Evolutionary conservation across 1,140 invertebrate genomes (phyloP).

Genomic region (Drosophila orena): DNA sequence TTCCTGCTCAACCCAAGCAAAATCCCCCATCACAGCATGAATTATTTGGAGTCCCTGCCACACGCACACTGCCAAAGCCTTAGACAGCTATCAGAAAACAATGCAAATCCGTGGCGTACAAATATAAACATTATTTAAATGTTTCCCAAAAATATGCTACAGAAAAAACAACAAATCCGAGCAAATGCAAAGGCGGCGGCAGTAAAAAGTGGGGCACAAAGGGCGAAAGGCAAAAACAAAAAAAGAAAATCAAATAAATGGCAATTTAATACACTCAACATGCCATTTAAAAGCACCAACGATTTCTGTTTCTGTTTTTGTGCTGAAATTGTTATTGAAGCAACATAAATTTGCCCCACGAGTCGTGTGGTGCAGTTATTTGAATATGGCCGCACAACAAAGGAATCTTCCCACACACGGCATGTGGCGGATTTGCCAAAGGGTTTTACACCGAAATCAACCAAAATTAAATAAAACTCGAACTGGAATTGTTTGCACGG

Average conservation of each 20-base stretch:
- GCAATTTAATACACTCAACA: slow-evolving; percentile 82
- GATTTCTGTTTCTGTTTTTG: slow-evolving; percentile 43
- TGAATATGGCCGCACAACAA: slow-evolving; percentile 54
- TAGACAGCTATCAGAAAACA: slow-evolving; percentile 61
- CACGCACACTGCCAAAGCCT: slow-evolving; percentile 14
- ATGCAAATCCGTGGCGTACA: slow-evolving; percentile 67
- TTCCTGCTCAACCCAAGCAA: slow-evolving; percentile 1
- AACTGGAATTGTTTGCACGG: slow-evolving; percentile 6
- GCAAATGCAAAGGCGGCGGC: slow-evolving; percentile 14
- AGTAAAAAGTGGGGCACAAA: slow-evolving; percentile 47
- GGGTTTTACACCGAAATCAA: slow-evolving; percentile 43
- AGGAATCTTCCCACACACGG: slow-evolving; percentile 23
- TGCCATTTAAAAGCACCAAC: slow-evolving; percentile 53
- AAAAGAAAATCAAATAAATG: slow-evolving; percentile 77
- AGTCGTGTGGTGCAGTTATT: slow-evolving; percentile 65
- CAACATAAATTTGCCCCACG: slow-evolving; percentile 76
- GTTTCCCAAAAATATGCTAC: slow-evolving; percentile 69
- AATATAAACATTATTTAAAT: slow-evolving; percentile 80
- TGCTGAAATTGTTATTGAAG: slow-evolving; percentile 76
- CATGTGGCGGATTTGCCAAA: slow-evolving; percentile 37
- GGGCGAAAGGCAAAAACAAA: slow-evolving; percentile 44
- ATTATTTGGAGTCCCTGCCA: slow-evolving; percentile 46
- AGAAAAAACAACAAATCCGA: slow-evolving; percentile 27
- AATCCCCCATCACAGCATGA: slow-evolving; percentile 41
- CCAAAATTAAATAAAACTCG: slow-evolving; percentile 57